Evolutionary conservation across 2,113 vertebrate genomes (phyloP).

Genomic region (Willisornis vidua): DNA sequence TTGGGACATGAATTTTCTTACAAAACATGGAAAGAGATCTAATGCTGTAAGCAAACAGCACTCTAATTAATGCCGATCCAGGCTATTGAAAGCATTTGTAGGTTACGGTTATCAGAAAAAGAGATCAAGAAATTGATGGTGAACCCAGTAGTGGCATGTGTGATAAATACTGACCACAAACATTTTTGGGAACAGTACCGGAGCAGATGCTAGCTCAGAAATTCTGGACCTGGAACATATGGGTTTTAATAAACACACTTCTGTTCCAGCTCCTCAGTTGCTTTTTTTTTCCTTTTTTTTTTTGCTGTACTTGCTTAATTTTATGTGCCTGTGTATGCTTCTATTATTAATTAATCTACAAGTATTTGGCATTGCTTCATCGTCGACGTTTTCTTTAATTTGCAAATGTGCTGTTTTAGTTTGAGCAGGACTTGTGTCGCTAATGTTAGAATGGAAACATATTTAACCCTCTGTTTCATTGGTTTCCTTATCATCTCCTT

Average conservation of each 20-base stretch:
- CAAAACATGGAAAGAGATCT: slow-evolving; percentile 52
- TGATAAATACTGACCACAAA: slow-evolving; percentile 28
- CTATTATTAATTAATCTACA: slow-evolving; percentile 69
- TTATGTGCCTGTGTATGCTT: slow-evolving; percentile 54
- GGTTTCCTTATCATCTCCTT: slow-evolving; percentile 15
- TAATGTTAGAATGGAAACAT: slow-evolving; percentile 53
- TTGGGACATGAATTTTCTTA: slow-evolving; percentile 44
- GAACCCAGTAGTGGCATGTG: neutral
- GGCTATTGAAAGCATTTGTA: slow-evolving; percentile 30
- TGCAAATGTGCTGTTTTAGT: slow-evolving; percentile 63
- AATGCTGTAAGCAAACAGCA: slow-evolving; percentile 54
- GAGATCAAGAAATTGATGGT: neutral
- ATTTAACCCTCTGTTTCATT: slow-evolving; percentile 58
- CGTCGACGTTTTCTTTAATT: slow-evolving; percentile 61
- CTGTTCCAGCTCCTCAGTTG: slow-evolving; percentile 25
- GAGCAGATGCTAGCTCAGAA: slow-evolving; percentile 20
- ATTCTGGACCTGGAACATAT: slow-evolving; percentile 39
- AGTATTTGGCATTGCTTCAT: slow-evolving; percentile 65
- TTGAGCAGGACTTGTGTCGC: slow-evolving; percentile 31
- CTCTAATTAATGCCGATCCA: slow-evolving; percentile 56
- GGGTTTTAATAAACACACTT: slow-evolving; percentile 65
- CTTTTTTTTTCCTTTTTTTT: neutral
- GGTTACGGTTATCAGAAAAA: neutral
- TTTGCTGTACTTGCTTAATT: slow-evolving; percentile 55
- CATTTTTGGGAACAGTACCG: neutral